These are phyloP conservation scores for Pseudachorutes palmiensis DNA, from an alignment of 1,140 invertebrate genomes.

Conservation along the genomic window DNA sequence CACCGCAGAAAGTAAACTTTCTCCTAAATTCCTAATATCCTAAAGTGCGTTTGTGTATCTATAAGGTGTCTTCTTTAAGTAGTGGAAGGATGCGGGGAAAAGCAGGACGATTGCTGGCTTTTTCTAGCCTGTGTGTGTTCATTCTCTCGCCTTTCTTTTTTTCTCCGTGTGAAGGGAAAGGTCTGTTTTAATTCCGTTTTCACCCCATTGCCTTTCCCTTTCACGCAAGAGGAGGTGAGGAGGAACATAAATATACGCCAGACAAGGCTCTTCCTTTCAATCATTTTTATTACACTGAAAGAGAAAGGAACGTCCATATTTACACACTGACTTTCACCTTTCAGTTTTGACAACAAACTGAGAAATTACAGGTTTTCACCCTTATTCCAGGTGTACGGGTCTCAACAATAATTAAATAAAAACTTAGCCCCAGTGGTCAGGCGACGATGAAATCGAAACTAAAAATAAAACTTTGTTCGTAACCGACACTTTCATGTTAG, in stretches of 20 bases:
- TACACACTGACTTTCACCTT: no score
- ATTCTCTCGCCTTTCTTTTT: conserved; percentile 7
- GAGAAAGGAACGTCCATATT: neutral
- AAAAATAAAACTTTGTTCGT: neutral
- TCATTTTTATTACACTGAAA: neutral
- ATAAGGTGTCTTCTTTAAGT: neutral
- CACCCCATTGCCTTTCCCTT: conserved; percentile 1
- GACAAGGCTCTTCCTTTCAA: neutral
- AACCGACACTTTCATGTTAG: no score
- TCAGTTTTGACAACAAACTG: no score
- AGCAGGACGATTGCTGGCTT: neutral
- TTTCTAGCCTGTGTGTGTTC: neutral
- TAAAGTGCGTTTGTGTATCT: conserved; percentile 31
- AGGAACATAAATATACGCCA: conserved; percentile 1
- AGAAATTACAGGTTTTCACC: no score
- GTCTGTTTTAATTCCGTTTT: conserved; percentile 12
- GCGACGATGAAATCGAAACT: neutral
- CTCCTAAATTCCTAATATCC: conserved; percentile 34
- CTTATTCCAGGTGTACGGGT: no score
- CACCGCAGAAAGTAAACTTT: no score
- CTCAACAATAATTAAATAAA: no score
- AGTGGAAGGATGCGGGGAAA: neutral
- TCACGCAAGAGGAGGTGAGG: conserved; percentile 2
- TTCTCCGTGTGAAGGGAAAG: neutral
- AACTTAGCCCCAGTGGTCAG: no score